Evolutionary conservation across 2,888 invertebrate species (phyloP).

Genomic region (Caradrina kadenii): DNA sequence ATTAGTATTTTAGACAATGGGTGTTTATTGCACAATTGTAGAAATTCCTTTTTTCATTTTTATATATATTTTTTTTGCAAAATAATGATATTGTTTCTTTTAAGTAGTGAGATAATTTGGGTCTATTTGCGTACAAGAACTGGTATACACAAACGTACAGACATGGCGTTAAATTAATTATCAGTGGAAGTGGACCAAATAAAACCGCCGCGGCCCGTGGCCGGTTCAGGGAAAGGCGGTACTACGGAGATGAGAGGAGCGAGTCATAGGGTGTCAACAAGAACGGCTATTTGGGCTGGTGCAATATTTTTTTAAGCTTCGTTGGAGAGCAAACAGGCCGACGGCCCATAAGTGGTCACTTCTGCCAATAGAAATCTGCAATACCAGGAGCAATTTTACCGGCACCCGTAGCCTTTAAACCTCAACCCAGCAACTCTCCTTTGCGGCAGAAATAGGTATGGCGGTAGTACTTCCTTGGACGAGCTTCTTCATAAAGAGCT

Average conservation of each 20-base stretch:
- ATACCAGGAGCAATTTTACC: no score
- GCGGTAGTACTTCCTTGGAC: no score
- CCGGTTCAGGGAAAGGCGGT: slow-evolving; percentile 19
- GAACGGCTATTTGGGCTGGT: no score
- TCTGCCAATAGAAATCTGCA: no score
- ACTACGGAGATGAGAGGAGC: slow-evolving; percentile 34
- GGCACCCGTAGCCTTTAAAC: no score
- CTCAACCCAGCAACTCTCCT: no score
- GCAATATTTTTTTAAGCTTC: no score
- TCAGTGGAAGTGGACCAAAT: slow-evolving; percentile 69
- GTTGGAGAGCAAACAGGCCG: no score
- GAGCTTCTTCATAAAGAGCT: no score
- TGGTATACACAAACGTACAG: slow-evolving; percentile 50
- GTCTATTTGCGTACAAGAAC: slow-evolving; percentile 42
- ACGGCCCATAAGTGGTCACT: no score
- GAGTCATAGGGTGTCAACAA: slow-evolving; percentile 1
- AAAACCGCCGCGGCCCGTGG: slow-evolving; percentile 62
- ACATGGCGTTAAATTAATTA: slow-evolving; percentile 79
- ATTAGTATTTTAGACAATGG: not conserved
- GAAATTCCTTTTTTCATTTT: not conserved
- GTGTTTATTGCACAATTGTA: not conserved
- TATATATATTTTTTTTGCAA: not conserved
- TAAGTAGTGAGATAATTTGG: slow-evolving; percentile 45
- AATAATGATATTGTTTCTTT: not conserved
- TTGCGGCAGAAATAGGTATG: no score